Evolutionary conservation across 2,797 vertebrate genomes (phyloP).

Genomic region (Champsocephalus gunnari): DNA sequence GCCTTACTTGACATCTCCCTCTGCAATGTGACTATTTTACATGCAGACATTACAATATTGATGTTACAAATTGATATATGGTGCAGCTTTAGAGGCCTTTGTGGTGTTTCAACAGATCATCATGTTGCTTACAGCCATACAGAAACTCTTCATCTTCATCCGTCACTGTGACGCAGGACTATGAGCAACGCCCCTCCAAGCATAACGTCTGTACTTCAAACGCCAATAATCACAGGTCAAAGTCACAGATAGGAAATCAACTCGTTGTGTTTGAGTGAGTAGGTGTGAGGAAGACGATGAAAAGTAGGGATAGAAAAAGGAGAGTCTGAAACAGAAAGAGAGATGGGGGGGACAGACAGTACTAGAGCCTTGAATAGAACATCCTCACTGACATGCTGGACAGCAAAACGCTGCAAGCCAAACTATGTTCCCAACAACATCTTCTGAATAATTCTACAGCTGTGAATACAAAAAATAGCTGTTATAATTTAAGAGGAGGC

Average conservation of each 20-base stretch:
- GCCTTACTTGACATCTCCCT: too few relatives aligned
- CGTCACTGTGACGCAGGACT: constrained; percentile 17
- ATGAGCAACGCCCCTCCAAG: constrained; percentile 35
- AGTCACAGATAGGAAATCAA: constrained; percentile 25
- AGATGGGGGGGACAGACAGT: neutral
- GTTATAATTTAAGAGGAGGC: neutral
- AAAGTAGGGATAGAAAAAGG: neutral
- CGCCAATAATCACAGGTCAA: constrained; percentile 22
- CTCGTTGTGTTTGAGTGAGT: constrained; percentile 16
- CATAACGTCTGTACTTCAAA: constrained; percentile 19
- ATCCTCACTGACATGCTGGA: neutral
- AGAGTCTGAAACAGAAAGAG: constrained; percentile 3
- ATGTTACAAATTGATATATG: too few relatives aligned
- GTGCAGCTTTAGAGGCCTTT: neutral
- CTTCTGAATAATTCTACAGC: neutral
- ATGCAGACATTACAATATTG: too few relatives aligned
- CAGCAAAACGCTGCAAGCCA: neutral
- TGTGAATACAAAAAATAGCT: neutral
- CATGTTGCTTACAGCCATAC: constrained; percentile 11
- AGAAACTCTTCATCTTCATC: constrained; percentile 5
- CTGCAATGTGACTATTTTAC: too few relatives aligned
- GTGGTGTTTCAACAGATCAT: neutral
- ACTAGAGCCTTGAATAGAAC: neutral
- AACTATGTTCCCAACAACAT: constrained; percentile 1
- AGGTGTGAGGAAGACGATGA: constrained; percentile 15